Conservation (phyloP, 2,888 invertebrate species). For the Alviniconcha strummeri region DNA sequence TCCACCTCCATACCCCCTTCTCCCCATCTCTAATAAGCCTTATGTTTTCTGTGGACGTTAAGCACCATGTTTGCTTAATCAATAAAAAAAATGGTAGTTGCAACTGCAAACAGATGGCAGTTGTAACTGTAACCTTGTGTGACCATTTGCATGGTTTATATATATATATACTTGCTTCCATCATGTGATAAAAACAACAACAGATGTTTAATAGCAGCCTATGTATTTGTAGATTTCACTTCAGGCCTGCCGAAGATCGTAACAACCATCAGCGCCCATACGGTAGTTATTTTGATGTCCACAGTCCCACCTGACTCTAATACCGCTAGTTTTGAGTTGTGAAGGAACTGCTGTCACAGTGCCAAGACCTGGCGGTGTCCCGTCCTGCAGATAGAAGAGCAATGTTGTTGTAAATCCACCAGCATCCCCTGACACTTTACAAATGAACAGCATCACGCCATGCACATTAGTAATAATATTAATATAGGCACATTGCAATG, state of each 20-base stretch:
- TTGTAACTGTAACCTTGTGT: neutral
- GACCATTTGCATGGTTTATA: neutral
- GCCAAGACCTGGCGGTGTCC: neutral
- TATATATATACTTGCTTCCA: neutral
- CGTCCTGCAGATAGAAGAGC: neutral
- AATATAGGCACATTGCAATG: neutral
- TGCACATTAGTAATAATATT: neutral
- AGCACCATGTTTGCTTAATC: no score
- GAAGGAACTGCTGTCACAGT: neutral
- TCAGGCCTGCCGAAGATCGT: neutral
- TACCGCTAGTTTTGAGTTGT: neutral
- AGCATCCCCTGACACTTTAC: neutral
- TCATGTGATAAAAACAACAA: neutral
- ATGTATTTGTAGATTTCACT: neutral
- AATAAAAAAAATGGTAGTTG: no score
- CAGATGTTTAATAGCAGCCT: neutral
- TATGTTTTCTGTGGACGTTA: no score
- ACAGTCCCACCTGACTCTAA: neutral
- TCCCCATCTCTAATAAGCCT: no score
- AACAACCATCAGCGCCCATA: neutral
- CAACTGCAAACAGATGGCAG: no score
- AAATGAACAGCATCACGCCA: neutral
- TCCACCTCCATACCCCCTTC: no score
- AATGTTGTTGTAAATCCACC: neutral
- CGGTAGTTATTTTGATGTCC: neutral